Evolutionary conservation across 2,113 vertebrate genomes (phyloP).

Genomic region (Zosterops lateralis): DNA sequence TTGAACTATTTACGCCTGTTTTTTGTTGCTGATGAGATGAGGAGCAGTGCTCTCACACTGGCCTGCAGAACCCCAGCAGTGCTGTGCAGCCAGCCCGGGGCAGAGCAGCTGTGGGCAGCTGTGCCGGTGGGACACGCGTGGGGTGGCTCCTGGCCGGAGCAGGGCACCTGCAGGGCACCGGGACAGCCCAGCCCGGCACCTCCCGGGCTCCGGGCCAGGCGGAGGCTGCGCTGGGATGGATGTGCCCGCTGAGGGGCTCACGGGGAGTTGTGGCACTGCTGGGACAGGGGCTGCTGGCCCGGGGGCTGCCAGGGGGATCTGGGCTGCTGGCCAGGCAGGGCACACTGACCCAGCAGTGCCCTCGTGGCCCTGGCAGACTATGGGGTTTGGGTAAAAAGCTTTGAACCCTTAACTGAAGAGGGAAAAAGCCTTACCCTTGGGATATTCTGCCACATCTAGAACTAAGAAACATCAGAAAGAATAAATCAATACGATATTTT

Average conservation of each 20-base stretch:
- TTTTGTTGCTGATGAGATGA: neutral
- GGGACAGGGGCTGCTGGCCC: neutral
- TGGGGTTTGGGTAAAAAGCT: neutral
- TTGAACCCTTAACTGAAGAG: neutral
- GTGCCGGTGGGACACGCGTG: accelerated
- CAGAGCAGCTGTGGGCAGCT: neutral
- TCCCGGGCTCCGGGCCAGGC: neutral
- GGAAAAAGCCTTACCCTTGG: neutral
- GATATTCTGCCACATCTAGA: neutral
- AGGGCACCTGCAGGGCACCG: accelerated
- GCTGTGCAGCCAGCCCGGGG: neutral
- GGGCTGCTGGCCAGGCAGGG: neutral
- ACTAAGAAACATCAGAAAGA: neutral
- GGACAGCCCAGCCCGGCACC: no score
- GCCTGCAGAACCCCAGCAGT: neutral
- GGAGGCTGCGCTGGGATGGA: neutral
- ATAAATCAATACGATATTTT: neutral
- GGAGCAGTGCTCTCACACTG: neutral
- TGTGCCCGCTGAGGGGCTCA: accelerated
- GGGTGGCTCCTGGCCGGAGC: accelerated
- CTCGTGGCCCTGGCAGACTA: neutral
- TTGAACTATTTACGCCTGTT: accelerated
- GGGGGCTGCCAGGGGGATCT: accelerated
- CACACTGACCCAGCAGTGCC: neutral
- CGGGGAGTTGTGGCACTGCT: neutral